Evolutionary conservation across 2,113 vertebrate genomes (phyloP).

Genomic region (Paradisaea rubra): DNA sequence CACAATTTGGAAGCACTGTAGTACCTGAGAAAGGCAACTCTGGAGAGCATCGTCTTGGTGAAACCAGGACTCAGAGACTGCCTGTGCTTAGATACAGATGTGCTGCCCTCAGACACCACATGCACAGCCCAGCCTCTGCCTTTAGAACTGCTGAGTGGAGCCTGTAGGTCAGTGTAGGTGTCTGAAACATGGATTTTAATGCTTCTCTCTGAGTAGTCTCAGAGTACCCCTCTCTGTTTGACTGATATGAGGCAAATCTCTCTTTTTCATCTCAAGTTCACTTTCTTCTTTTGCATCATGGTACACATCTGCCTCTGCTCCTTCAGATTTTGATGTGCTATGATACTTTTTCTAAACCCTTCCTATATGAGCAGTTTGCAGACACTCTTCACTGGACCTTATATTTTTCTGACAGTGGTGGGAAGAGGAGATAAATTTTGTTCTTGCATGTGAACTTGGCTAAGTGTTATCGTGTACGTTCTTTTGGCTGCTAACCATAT

Average conservation of each 20-base stretch:
- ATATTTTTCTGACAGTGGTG: neutral
- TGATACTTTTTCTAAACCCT: neutral
- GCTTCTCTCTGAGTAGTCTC: too few relatives aligned
- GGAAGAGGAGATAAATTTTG: constrained; percentile 4
- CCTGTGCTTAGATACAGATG: neutral
- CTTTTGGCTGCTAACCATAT: neutral
- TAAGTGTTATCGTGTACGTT: neutral
- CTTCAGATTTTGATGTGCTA: neutral
- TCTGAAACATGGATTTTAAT: neutral
- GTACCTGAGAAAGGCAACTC: accelerated
- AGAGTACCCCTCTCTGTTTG: neutral
- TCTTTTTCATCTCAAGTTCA: neutral
- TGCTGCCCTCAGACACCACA: neutral
- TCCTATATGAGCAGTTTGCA: neutral
- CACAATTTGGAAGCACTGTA: neutral
- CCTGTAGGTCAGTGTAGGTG: neutral
- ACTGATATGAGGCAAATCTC: neutral
- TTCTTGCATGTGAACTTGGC: constrained; percentile 1
- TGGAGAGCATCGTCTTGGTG: neutral
- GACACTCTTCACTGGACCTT: neutral
- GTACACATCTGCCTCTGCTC: neutral
- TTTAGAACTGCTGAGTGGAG: neutral
- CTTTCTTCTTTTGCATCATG: neutral
- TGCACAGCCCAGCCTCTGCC: neutral
- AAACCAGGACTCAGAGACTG: neutral